These are phyloP conservation scores for Buathra laborator DNA, from an alignment of 2,888 invertebrate species.

Conservation along the genomic window DNA sequence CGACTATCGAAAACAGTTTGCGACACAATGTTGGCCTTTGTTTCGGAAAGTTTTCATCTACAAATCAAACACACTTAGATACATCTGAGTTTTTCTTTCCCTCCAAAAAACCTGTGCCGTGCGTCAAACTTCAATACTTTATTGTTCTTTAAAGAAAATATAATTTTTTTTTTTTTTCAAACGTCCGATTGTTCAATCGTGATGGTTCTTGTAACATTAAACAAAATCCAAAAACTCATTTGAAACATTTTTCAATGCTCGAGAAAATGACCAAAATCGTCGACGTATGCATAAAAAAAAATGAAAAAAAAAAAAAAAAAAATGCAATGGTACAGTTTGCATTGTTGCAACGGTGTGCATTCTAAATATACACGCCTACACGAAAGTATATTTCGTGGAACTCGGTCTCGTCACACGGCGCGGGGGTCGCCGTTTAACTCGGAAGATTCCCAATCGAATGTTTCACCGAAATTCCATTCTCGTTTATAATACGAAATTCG, in stretches of 20 bases:
- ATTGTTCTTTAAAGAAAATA: too few species aligned
- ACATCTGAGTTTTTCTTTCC: too few species aligned
- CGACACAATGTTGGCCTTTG: too few species aligned
- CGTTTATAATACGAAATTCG: neutral
- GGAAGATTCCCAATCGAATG: neutral
- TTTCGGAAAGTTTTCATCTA: too few species aligned
- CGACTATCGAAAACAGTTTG: too few species aligned
- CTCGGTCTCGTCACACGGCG: constrained; percentile 45
- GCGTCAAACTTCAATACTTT: too few species aligned
- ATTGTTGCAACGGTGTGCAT: constrained; percentile 65
- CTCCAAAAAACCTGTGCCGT: too few species aligned
- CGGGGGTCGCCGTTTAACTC: constrained; percentile 38
- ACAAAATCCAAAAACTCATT: neutral
- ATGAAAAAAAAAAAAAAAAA: neutral
- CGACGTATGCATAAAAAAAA: neutral
- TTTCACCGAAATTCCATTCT: neutral
- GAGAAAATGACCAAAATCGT: neutral
- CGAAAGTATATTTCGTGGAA: constrained; percentile 63
- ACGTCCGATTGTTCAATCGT: too few species aligned
- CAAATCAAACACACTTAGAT: too few species aligned
- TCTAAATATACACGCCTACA: constrained; percentile 69
- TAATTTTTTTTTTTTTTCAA: too few species aligned
- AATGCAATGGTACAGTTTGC: constrained; percentile 42
- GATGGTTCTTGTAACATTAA: too few species aligned
- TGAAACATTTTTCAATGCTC: neutral